Percentiles rank a stretch among this genome's conserved stretches.
Conservation (phyloP, 23 tunicate genomes). For the Aplidium turbinatum region DNA sequence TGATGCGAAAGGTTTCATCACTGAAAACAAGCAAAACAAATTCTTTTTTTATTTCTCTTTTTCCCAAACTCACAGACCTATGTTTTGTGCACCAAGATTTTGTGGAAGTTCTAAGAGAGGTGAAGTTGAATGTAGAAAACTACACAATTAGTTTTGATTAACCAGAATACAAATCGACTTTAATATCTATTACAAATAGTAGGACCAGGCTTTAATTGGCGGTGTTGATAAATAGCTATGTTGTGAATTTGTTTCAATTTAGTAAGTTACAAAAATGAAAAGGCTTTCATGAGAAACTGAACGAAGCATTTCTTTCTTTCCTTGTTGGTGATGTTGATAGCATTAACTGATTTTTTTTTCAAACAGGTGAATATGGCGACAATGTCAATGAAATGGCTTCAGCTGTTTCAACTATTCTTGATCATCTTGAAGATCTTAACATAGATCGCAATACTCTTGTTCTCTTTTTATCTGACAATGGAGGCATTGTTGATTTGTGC, state of each 20-base stretch:
- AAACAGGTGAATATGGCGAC: background rate
- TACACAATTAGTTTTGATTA: too few relatives aligned
- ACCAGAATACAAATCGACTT: too few relatives aligned
- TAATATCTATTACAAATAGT: too few relatives aligned
- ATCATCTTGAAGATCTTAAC: background rate
- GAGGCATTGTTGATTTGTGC: background rate
- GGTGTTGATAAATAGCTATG: too few relatives aligned
- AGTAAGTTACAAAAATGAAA: too few relatives aligned
- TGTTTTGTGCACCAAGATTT: background rate
- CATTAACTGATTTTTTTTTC: too few relatives aligned
- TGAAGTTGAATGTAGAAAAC: too few relatives aligned
- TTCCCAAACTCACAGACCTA: background rate
- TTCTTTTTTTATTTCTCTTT: conserved; percentile 11
- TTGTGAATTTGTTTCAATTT: too few relatives aligned
- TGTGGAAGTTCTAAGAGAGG: background rate
- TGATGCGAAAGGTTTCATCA: conserved; percentile 28
- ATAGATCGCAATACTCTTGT: background rate
- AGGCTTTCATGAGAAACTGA: too few relatives aligned
- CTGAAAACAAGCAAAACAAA: background rate
- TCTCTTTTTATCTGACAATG: background rate
- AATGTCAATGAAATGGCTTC: background rate
- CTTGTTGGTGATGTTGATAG: too few relatives aligned
- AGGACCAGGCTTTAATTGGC: too few relatives aligned
- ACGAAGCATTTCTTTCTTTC: too few relatives aligned
- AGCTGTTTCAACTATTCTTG: background rate